Percentiles rank a stretch among this genome's conserved stretches.
phyloP scores from a whole-genome alignment of 2,888 invertebrate genomes.

The Phortica magna region DNA sequence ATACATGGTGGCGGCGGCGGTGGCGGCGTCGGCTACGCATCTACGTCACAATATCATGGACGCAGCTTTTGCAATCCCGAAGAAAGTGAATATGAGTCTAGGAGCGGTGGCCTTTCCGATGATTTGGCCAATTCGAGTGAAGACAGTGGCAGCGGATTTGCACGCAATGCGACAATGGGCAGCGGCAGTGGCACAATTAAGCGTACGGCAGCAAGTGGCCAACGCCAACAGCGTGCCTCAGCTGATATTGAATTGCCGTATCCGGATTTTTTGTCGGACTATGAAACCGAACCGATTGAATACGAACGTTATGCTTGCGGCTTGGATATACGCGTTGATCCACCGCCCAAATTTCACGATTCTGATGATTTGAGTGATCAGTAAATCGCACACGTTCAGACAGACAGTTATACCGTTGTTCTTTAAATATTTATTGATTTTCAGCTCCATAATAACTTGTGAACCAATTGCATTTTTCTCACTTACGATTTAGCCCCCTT shows the following conservation, averaged over 20 bases:
- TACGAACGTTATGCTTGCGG: conserved; percentile 85
- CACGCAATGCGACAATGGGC: conserved; percentile 41
- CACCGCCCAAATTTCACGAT: conserved; percentile 88
- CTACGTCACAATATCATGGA: conserved; percentile 60
- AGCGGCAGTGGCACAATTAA: conserved; percentile 65
- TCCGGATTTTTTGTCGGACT: conserved; percentile 78
- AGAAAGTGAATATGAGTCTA: conserved; percentile 75
- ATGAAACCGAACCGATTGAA: conserved; percentile 80
- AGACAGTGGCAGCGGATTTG: conserved; percentile 71
- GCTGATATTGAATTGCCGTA: conserved; percentile 80
- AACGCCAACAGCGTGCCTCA: conserved; percentile 30
- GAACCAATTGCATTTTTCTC: conserved; percentile 54
- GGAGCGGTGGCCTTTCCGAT: conserved; percentile 75
- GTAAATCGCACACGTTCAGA: conserved; percentile 45
- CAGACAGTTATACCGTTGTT: background rate
- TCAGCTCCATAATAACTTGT: conserved; percentile 1
- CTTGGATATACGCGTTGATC: conserved; percentile 86
- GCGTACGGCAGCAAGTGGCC: conserved; percentile 48
- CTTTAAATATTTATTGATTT: background rate
- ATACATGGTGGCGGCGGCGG: conserved; percentile 38
- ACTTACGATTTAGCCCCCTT: conserved; percentile 15
- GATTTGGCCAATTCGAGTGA: conserved; percentile 77
- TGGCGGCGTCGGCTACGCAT: conserved; percentile 27
- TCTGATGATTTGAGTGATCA: conserved; percentile 81
- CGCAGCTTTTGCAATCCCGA: conserved; percentile 70